Evolutionary conservation across 2,888 invertebrate genomes (phyloP).

Genomic region (Scotopteryx bipunctaria): DNA sequence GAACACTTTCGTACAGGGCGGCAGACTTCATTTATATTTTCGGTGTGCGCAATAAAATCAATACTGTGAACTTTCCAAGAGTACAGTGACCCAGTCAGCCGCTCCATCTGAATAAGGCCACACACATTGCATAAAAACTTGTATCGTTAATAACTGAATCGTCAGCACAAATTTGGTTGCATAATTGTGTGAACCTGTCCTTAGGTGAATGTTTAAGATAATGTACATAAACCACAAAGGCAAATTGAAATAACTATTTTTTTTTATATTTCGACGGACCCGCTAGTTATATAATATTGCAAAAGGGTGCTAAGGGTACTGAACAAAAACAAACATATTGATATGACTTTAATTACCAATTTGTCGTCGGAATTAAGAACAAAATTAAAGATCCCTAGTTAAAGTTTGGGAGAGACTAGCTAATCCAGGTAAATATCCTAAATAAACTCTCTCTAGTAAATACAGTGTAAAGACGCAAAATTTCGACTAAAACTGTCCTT

Average conservation of each 20-base stretch:
- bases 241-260: no score
- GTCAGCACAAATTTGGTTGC: constrained; percentile 26
- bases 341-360: background rate
- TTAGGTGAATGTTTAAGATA: no score
- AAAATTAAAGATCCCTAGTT: no score
- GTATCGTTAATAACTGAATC: constrained; percentile 49
- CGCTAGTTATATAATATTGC: no score
- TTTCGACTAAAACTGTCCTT: no score
- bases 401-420: background rate
- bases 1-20: constrained; percentile 50
- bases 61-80: constrained; percentile 79
- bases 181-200: no score
- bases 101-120: constrained; percentile 67
- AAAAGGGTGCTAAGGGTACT: background rate
- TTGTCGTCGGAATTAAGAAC: no score
- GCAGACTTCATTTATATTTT: constrained; percentile 76
- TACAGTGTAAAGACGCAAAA: no score
- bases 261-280: no score
- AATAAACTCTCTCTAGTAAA: background rate
- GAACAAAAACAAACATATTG: background rate
- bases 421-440: background rate
- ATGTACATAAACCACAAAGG: no score
- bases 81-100: constrained; percentile 79
- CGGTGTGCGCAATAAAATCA: constrained; percentile 82
- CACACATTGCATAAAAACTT: constrained; percentile 67